Base-by-base conservation (phyloP, 2,797 vertebrate species). In the Micropoecilia bifurca region DNA sequence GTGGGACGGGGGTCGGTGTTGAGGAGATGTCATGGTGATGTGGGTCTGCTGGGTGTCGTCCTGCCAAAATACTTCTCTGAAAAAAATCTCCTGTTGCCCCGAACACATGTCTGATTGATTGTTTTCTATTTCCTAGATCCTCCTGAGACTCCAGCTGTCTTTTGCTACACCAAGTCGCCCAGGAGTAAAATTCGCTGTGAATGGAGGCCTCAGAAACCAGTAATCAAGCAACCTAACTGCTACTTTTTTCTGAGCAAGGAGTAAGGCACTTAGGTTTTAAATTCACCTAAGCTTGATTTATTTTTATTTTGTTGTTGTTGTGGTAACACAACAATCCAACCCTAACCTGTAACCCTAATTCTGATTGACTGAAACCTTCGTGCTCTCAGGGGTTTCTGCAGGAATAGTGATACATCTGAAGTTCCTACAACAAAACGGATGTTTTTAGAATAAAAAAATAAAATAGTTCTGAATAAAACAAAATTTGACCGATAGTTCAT, bases 151-250 rank as follows among this genome's bases (percentile, higher is more conserved):
- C 96, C 97, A 0, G 76, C 0, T 0, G 61, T 97, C 71, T 89
- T 57, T 76, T 98, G 98, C 91, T 95, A 90, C 86, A 96, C 96
- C 84, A 97, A 84, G 88, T 97, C 95, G 16, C 96, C 94, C 0
- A 87, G 91, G 41, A 96, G 94, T 80, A 96, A 95, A 1, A 93
- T 97, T 0, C 81, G 91, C 2, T 99, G 98, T 77, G 96, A 97
- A 78, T 97, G 97, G 97, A 88, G 25, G 0, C 92, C 93, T 5
- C 85, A 4, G 50, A 78, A 57, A 0, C 73, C 85, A 0, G 13
- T 95, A 0, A 91, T 86, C 0, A 78, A 81, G 0, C 82, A 6
- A 0, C 95, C 96, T 0, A 80, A 78, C 71, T 97, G 97, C 1
- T 84, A 66, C 84, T 90, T 99, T 3, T 68, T 95, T 6, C 86